These are phyloP conservation scores for Drosophila sordidula DNA, from an alignment of 2,888 invertebrate species.

Conservation along the genomic window DNA sequence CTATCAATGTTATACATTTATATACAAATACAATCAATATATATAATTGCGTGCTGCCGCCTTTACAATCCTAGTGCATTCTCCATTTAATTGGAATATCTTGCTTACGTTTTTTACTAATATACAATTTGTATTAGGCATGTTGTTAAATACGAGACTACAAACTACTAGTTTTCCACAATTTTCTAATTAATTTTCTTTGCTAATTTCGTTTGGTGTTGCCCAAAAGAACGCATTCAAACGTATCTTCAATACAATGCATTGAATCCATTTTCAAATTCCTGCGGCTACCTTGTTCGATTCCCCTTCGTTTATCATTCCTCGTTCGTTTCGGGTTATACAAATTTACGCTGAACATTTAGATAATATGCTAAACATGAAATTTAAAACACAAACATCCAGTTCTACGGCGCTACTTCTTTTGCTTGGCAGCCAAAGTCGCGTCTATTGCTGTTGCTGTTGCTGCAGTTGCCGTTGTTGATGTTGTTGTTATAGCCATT, in stretches of 20 bases:
- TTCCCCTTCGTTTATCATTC: background rate
- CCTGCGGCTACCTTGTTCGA: slow-evolving; percentile 32
- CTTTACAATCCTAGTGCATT: slow-evolving; percentile 48
- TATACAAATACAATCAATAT: slow-evolving; percentile 63
- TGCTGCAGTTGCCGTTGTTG: slow-evolving; percentile 13
- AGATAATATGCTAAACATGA: slow-evolving; percentile 58
- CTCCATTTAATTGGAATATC: slow-evolving; percentile 53
- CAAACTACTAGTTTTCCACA: slow-evolving; percentile 58
- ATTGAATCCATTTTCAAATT: slow-evolving; percentile 48
- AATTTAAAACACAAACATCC: slow-evolving; percentile 70
- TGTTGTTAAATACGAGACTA: slow-evolving; percentile 58
- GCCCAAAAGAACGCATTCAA: slow-evolving; percentile 41
- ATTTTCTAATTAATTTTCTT: slow-evolving; percentile 63
- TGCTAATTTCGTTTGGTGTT: slow-evolving; percentile 54
- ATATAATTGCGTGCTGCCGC: slow-evolving; percentile 56
- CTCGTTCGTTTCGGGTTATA: slow-evolving; percentile 13
- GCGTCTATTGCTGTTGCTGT: slow-evolving; percentile 30
- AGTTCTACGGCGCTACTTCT: slow-evolving; percentile 64
- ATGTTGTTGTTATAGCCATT: slow-evolving; percentile 20
- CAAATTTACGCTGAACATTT: slow-evolving; percentile 44
- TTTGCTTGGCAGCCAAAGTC: slow-evolving; percentile 60
- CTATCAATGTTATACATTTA: slow-evolving; percentile 72
- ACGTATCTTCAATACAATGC: slow-evolving; percentile 47
- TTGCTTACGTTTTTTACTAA: slow-evolving; percentile 38
- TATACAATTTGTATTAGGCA: slow-evolving; percentile 61